Evolutionary conservation across 2,797 vertebrate species (phyloP).

Genomic region (Microcaecilia unicolor): DNA sequence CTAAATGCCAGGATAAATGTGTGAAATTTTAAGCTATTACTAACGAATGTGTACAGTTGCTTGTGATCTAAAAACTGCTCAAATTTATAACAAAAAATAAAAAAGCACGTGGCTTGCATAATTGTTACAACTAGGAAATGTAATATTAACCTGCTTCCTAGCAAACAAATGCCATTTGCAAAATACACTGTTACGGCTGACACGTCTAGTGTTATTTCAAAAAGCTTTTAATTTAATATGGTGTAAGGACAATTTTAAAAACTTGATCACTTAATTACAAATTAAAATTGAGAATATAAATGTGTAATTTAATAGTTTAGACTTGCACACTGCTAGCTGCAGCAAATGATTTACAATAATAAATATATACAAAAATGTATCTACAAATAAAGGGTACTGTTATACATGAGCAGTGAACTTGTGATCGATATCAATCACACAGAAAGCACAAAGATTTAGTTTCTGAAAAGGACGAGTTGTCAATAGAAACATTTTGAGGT

Average conservation of each 20-base stretch:
- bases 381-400: constrained; percentile 68
- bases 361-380: constrained; percentile 77
- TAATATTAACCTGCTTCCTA: constrained; percentile 39
- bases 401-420: constrained; percentile 68
- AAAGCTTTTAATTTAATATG: constrained; percentile 62
- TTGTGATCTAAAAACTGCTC: constrained; percentile 39
- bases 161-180: constrained; percentile 49
- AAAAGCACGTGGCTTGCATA: constrained; percentile 33
- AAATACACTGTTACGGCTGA: constrained; percentile 55
- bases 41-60: constrained; percentile 44
- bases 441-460: constrained; percentile 71
- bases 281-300: constrained; percentile 79
- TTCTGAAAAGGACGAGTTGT: constrained; percentile 51
- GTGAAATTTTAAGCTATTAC: constrained; percentile 44
- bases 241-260: constrained; percentile 58
- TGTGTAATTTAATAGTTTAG: constrained; percentile 73
- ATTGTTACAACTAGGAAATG: constrained; percentile 39
- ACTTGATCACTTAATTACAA: constrained; percentile 61
- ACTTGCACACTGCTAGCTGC: constrained; percentile 86
- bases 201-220: constrained; percentile 47
- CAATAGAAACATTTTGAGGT: constrained; percentile 61
- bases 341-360: constrained; percentile 79
- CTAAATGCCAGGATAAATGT: constrained; percentile 28
- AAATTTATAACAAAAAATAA: constrained; percentile 54
- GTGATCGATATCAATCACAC: constrained; percentile 67